phyloP scores from a whole-genome alignment of 64 coral and sea anemone species.

The Cladopsammia gracilis region DNA sequence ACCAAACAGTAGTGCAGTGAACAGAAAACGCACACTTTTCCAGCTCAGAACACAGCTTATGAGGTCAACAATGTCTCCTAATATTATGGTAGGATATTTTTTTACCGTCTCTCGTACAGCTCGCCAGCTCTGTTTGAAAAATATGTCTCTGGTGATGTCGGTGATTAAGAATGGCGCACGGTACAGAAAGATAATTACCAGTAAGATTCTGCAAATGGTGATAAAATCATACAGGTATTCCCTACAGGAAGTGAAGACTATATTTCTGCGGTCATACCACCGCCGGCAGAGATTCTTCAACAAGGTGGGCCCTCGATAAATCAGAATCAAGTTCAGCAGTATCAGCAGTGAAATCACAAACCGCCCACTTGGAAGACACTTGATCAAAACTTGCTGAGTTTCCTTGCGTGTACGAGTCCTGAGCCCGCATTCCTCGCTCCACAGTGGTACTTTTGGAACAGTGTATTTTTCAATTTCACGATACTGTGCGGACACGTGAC shows the following conservation, averaged over 20 bases:
- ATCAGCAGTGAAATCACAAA: slow-evolving; percentile 79
- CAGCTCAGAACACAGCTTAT: slow-evolving; percentile 70
- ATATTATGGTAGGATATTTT: slow-evolving; percentile 79
- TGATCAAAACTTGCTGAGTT: slow-evolving; percentile 87
- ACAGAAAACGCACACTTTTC: slow-evolving; percentile 86
- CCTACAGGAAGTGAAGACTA: slow-evolving; percentile 70
- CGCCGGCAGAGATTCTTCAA: slow-evolving; percentile 78
- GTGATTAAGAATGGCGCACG: slow-evolving; percentile 92
- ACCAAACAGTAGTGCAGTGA: slow-evolving; percentile 91
- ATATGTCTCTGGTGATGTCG: slow-evolving; percentile 89
- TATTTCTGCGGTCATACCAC: slow-evolving; percentile 92
- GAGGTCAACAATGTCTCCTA: slow-evolving; percentile 74
- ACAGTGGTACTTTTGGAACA: slow-evolving; percentile 86
- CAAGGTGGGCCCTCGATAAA: slow-evolving; percentile 90
- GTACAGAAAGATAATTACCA: slow-evolving; percentile 84
- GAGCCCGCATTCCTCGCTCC: slow-evolving; percentile 78
- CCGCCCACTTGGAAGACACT: slow-evolving; percentile 84
- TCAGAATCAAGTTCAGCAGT: slow-evolving; percentile 79
- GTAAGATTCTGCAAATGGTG: slow-evolving; percentile 78
- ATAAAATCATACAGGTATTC: slow-evolving; percentile 88
- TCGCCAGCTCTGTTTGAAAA: slow-evolving; percentile 88
- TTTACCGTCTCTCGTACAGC: slow-evolving; percentile 91
- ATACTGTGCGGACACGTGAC: slow-evolving; percentile 53
- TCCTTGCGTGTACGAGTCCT: slow-evolving; percentile 78
- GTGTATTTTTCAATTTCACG: slow-evolving; percentile 70